These are phyloP conservation scores for Zaprionus camerounensis DNA, from an alignment of 1,140 invertebrate species.

Conservation along the genomic window DNA sequence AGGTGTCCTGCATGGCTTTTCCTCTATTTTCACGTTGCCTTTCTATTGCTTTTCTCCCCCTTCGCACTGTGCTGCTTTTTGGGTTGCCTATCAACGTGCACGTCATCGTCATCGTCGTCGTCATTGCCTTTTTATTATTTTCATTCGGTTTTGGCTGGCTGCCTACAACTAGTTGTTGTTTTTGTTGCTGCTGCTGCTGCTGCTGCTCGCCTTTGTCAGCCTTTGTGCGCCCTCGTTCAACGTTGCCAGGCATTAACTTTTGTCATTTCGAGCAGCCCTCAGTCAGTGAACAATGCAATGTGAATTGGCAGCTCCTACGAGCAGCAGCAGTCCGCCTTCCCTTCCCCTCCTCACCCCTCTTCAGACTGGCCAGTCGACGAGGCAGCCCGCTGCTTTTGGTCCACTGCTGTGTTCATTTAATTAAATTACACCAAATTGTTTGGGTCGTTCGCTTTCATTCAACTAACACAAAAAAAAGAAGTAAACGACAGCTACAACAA, in stretches of 20 bases:
- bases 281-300: constrained; percentile 76
- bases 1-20: constrained; percentile 71
- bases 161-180: constrained; percentile 70
- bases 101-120: constrained; percentile 53
- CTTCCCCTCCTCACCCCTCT: neutral
- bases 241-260: constrained; percentile 80
- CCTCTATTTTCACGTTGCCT: constrained; percentile 17
- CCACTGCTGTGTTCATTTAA: constrained; percentile 80
- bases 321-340: constrained; percentile 11
- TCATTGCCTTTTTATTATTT: constrained; percentile 75
- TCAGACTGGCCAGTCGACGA: constrained; percentile 19
- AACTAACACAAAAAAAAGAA: constrained; percentile 27
- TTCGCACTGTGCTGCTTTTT: constrained; percentile 7
- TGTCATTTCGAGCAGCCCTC: constrained; percentile 68
- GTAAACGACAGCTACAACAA: neutral
- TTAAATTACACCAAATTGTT: constrained; percentile 82
- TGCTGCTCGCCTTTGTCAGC: constrained; percentile 44
- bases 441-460: constrained; percentile 59
- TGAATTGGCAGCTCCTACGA: constrained; percentile 64
- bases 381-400: constrained; percentile 66
- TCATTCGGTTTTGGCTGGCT: constrained; percentile 67
- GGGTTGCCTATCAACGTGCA: constrained; percentile 61
- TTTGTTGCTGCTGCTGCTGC: constrained; percentile 17
- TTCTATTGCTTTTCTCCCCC: neutral
- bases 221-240: constrained; percentile 56